phyloP scores from a whole-genome alignment of 2,888 invertebrate genomes.

The Luperina testacea region DNA sequence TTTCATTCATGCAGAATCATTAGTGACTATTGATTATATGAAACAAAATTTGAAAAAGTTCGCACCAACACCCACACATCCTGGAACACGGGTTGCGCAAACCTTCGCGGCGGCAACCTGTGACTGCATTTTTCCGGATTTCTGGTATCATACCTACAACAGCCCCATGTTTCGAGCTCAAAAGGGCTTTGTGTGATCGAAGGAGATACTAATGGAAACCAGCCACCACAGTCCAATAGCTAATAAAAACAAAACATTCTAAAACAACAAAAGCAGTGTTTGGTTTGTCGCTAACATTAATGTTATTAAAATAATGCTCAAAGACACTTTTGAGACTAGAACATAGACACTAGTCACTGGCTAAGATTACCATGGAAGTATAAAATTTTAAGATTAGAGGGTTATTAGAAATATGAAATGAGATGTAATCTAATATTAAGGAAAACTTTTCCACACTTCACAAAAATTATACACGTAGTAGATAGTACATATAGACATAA shows the following conservation, averaged over 20 bases:
- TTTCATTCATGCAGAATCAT: constrained; percentile 53
- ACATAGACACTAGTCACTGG: neutral
- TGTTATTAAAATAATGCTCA: constrained; percentile 17
- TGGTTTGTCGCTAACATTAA: constrained; percentile 34
- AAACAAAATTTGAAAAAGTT: constrained; percentile 46
- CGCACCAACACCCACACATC: constrained; percentile 60
- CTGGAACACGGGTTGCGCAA: constrained; percentile 39
- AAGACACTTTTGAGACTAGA: constrained; percentile 6
- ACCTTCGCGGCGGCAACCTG: constrained; percentile 31
- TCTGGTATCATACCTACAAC: constrained; percentile 55
- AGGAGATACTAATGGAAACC: constrained; percentile 55
- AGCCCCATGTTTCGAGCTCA: constrained; percentile 60
- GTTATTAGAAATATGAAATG: constrained; percentile 31
- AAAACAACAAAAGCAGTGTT: constrained; percentile 56
- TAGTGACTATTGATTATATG: constrained; percentile 48
- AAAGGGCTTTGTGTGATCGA: constrained; percentile 49
- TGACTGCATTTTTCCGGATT: constrained; percentile 35
- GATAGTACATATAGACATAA: constrained; percentile 2
- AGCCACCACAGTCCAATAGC: constrained; percentile 59
- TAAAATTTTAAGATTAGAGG: neutral
- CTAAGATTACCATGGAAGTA: neutral
- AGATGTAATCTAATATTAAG: constrained; percentile 20
- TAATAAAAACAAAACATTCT: constrained; percentile 63
- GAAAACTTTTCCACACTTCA: constrained; percentile 19
- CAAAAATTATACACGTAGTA: constrained; percentile 18